Evolutionary conservation across 2,113 vertebrate genomes (phyloP).

Genomic region (Chlorodrepanis virens): DNA sequence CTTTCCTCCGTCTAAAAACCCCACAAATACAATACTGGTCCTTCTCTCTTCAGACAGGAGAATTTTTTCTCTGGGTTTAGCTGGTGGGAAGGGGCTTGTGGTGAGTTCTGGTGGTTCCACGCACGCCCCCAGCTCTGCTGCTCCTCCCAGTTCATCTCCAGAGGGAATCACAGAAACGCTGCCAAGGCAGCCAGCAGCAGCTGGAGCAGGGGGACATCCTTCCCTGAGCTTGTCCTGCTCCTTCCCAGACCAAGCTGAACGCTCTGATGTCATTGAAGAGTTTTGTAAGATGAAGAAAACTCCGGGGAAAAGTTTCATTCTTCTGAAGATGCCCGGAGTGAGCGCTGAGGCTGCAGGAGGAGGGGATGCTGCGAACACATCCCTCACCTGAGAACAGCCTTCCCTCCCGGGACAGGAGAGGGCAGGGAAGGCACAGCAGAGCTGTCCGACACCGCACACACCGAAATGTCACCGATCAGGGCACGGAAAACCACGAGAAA

Average conservation of each 20-base stretch:
- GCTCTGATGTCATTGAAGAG: background rate
- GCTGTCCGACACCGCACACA: background rate
- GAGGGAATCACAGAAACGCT: background rate
- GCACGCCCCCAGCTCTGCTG: background rate
- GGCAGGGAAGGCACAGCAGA: background rate
- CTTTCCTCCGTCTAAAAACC: too few relatives aligned
- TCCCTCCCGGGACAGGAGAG: background rate
- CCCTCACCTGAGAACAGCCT: background rate
- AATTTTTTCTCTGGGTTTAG: background rate
- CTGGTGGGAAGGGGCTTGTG: background rate
- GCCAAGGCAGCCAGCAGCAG: background rate
- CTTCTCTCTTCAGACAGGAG: background rate
- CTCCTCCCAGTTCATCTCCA: background rate
- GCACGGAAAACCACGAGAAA: background rate
- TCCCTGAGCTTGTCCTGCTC: background rate
- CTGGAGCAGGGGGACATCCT: background rate
- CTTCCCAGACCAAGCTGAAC: background rate
- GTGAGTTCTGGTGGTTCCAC: rapidly evolving
- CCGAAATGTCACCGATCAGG: background rate
- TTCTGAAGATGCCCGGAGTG: background rate
- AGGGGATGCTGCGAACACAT: background rate
- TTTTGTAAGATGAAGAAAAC: background rate
- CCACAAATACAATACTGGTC: too few relatives aligned
- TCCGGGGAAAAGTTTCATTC: background rate
- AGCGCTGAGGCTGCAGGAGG: background rate